Base-by-base conservation (phyloP, 1,140 invertebrate species). In the Bombyx mandarina region DNA sequence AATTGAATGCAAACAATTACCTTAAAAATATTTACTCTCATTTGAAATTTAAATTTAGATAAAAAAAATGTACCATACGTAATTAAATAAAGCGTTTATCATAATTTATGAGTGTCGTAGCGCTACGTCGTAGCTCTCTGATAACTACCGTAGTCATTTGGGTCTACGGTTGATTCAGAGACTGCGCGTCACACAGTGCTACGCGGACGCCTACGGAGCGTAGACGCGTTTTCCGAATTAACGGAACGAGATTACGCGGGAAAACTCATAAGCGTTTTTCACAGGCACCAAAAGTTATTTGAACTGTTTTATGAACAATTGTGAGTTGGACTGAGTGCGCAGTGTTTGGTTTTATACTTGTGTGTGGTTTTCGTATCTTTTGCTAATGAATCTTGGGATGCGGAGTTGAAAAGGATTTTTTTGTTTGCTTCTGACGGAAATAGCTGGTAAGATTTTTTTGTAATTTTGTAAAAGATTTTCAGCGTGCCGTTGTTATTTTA, bases 171-270 rank as follows among this genome's bases (percentile, higher is more conserved):
- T 71, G 66, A 69, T 61, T 73, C 68, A 69, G 74, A 77, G 74
- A 68, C 74, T 77, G 74, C 74, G 74, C 74, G 72, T 60, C 62
- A 63, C 61, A 69, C 71, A 77, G 74, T 77, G 60, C 62, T 63
- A 60, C 65, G 63, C 57, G 61, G 61, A 56, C 62, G 45, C 59
- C 63, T 54, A 56, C 51, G 60, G 49, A 65, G 60, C 66, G 67
- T 73, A 57, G 6, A 66, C 52, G 57, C n/a, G 58, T 62, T 54
- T 63, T 54, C 57, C 55, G 57, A 56, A 47, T 57, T 45, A 35
- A 18, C 9, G 4, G 26, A 35, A 35, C 26, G 26, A 35, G 26
- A 35, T 35, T 35, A 35, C 26, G 26, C 26, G 26, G 26, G 1
- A 35, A 35, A 35, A 35, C 26, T 35, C 26, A 35, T 35, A 35